Percentiles rank a stretch among this genome's conserved stretches.
These are phyloP conservation scores for Temnopleurus reevesii DNA, from an alignment of 53 echinoderm and acorn worm species.

Conservation along the genomic window DNA sequence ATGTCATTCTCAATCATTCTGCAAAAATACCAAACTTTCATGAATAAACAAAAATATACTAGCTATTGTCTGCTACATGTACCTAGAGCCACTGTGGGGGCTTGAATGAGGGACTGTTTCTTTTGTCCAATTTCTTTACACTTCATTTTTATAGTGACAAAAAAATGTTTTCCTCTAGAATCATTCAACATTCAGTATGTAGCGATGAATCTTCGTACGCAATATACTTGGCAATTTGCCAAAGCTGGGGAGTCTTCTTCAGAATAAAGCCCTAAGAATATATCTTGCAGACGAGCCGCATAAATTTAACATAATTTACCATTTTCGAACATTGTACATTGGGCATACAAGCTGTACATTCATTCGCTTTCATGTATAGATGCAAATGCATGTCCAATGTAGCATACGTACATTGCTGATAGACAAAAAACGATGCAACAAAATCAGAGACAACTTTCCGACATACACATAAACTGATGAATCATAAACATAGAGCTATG, in stretches of 20 bases:
- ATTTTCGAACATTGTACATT: background rate
- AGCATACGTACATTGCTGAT: background rate
- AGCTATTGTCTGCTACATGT: background rate
- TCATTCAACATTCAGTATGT: background rate
- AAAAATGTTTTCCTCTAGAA: background rate
- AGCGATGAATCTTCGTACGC: background rate
- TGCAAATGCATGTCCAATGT: background rate
- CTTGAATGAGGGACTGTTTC: background rate
- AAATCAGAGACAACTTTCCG: background rate
- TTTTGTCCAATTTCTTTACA: background rate
- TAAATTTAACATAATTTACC: slow-evolving; percentile 23
- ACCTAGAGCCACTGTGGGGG: background rate
- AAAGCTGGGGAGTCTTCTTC: background rate
- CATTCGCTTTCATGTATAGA: no score
- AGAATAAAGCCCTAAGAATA: background rate
- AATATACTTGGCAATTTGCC: background rate
- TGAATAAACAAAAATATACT: background rate
- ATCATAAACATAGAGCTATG: background rate
- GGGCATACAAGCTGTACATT: background rate
- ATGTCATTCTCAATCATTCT: background rate
- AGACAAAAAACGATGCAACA: background rate
- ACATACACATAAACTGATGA: background rate
- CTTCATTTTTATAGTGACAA: no score
- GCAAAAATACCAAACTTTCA: background rate
- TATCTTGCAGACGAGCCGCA: background rate